Evolutionary conservation across 2,797 vertebrate genomes (phyloP), one percentile per base, ranked within the genome.

Genomic region (Semotilus atromaculatus): DNA sequence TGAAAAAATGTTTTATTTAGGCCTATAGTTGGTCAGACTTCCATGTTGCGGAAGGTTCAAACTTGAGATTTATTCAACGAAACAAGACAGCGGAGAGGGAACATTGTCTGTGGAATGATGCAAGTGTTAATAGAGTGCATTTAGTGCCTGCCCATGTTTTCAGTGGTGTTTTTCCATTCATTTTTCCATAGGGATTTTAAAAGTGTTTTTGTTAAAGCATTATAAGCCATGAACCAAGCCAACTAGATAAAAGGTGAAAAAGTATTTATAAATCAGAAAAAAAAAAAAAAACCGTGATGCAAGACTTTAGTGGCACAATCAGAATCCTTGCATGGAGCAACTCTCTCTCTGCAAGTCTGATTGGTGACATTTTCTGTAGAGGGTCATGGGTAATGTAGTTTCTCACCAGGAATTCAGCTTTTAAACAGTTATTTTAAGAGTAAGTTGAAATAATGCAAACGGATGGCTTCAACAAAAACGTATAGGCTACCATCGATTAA

Each of bases 1-100:
- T 73, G 58, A 84, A 78, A 78, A 53, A 53, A 23, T 58, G 13
- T 78, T 78, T 70, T 60, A 36, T 83, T 66, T 64, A 10, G 23
- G 19, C 19, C 6, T 10, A 3, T 8, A 38, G n/a, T n/a, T 78
- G 51, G 51, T 21, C 36, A 70, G 74, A 38, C n/a, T 14, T 34
- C 16, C 43, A 34, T 21, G 6, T 75, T 26, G 16, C 7, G 9
- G 3, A 23, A 75, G 34, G 31, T 83, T 66, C 26, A 29, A 77
- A 31, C 34, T 31, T 66, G 75, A 55, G 62, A 68, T 31, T 77
- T 34, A 18, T 36, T 14, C 71, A 38, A 40, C 21, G 7, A 40
- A 21, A 18, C 31, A 55, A 26, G 72, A 67, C 43, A 38, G 31
- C 3, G 4, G 43, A 83, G 26, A 34, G 64, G 51, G 16, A 60